phyloP scores from a whole-genome alignment of 2,888 invertebrate species.

The Euzophera pinguis region DNA sequence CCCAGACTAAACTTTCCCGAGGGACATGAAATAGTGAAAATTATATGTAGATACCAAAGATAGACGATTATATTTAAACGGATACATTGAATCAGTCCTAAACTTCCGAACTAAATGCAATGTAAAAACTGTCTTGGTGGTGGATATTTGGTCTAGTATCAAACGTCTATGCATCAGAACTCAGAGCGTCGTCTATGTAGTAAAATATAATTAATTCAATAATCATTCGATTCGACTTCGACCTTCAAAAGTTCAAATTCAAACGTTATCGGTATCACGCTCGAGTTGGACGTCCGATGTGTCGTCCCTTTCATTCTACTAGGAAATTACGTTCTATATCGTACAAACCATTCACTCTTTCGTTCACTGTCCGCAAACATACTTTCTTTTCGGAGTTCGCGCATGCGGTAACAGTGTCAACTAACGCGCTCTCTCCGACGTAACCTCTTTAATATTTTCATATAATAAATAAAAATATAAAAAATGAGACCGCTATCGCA shows the following conservation, averaged over 20 bases:
- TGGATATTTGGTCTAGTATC: too few species aligned
- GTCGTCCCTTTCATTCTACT: conserved; percentile 9
- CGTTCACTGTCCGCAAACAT: conserved; percentile 28
- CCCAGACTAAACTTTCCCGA: too few species aligned
- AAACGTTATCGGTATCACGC: conserved; percentile 1
- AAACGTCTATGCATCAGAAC: too few species aligned
- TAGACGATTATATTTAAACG: too few species aligned
- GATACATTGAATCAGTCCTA: too few species aligned
- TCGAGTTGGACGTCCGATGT: conserved; percentile 1
- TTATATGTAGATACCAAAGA: too few species aligned
- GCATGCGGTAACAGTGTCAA: conserved; percentile 69
- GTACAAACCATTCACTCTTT: conserved; percentile 14
- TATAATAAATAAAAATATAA: conserved; percentile 17
- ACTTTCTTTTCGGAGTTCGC: conserved; percentile 63
- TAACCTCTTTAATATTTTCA: conserved; percentile 37
- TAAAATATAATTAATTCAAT: too few species aligned
- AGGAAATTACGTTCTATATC: conserved; percentile 31
- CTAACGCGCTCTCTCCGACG: conserved; percentile 38
- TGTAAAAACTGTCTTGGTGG: too few species aligned
- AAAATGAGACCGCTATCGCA: conserved; percentile 43
- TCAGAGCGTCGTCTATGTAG: too few species aligned
- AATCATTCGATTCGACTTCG: not conserved
- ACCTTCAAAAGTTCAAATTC: conserved; percentile 8
- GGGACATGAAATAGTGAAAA: too few species aligned
- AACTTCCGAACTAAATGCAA: too few species aligned